Evolutionary conservation across 2,888 invertebrate genomes (phyloP).

Genomic region (Acleris laterana): DNA sequence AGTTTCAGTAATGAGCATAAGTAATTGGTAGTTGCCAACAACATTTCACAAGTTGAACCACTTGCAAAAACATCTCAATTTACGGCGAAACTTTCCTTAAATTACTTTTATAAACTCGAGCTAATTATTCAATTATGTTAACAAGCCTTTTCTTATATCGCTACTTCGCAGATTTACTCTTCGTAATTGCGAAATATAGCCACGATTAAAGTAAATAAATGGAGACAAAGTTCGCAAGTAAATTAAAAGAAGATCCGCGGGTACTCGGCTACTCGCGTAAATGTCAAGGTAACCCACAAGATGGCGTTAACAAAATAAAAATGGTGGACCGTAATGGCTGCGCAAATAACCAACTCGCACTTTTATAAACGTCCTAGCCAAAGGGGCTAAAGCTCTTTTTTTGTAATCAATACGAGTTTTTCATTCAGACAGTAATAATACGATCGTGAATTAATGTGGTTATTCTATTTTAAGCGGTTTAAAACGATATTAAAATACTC

Average conservation of each 20-base stretch:
- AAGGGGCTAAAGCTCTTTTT: constrained; percentile 12
- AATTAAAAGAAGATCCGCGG: constrained; percentile 63
- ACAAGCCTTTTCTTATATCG: constrained; percentile 31
- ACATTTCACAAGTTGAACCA: neutral
- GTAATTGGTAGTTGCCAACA: neutral
- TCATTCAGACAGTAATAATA: constrained; percentile 32
- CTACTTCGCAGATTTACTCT: constrained; percentile 31
- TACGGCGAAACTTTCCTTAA: constrained; percentile 11
- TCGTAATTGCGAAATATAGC: constrained; percentile 35
- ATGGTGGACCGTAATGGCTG: constrained; percentile 47
- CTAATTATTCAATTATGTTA: constrained; percentile 36
- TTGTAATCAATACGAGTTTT: constrained; percentile 27
- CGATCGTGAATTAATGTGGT: constrained; percentile 24
- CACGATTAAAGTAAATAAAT: constrained; percentile 35
- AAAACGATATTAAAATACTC: constrained; percentile 4
- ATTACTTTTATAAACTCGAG: constrained; percentile 11
- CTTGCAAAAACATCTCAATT: neutral
- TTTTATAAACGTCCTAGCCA: constrained; percentile 25
- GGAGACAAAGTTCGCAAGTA: constrained; percentile 39
- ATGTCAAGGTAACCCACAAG: constrained; percentile 71
- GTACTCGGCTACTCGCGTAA: constrained; percentile 45
- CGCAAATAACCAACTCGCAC: constrained; percentile 28
- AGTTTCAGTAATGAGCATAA: neutral
- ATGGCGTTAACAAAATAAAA: constrained; percentile 59
- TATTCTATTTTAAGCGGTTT: constrained; percentile 12